Conservation (phyloP, 2,888 invertebrate genomes). For the Hirtodrosophila duncani region DNA sequence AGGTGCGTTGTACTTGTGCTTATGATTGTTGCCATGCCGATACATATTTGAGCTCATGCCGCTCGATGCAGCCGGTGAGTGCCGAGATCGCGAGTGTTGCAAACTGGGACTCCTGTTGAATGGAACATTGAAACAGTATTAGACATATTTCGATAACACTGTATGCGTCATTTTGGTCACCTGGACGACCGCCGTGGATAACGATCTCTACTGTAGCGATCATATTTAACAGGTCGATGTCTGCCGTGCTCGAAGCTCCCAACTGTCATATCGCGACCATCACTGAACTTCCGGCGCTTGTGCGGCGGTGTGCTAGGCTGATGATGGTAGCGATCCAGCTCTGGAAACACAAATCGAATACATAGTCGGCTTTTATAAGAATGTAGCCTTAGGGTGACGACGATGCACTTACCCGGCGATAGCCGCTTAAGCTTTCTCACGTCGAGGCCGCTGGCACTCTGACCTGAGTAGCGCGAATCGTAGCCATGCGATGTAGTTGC, state of each 20-base stretch:
- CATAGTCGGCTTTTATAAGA: not conserved
- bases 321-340: conserved; percentile 75
- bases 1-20: conserved; percentile 61
- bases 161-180: conserved; percentile 48
- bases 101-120: conserved; percentile 72
- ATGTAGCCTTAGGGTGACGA: not conserved
- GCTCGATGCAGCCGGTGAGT: conserved; percentile 55
- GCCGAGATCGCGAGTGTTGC: conserved; percentile 63
- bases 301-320: conserved; percentile 75
- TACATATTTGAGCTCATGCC: conserved; percentile 49
- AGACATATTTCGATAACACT: too few relatives aligned
- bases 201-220: conserved; percentile 73
- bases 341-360: conserved; percentile 22
- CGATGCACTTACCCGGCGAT: conserved; percentile 68
- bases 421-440: conserved; percentile 67
- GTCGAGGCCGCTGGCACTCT: conserved; percentile 43
- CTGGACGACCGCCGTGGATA: conserved; percentile 72
- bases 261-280: conserved; percentile 53
- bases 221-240: conserved; percentile 68
- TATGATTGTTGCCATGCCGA: conserved; percentile 60
- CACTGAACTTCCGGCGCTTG: conserved; percentile 76
- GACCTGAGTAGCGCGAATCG: conserved; percentile 63
- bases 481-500: conserved; percentile 73
- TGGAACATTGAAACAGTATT: too few relatives aligned
- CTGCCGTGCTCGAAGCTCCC: conserved; percentile 62